Conservation (phyloP, 1,140 invertebrate species). For the Batillaria attramentaria region DNA sequence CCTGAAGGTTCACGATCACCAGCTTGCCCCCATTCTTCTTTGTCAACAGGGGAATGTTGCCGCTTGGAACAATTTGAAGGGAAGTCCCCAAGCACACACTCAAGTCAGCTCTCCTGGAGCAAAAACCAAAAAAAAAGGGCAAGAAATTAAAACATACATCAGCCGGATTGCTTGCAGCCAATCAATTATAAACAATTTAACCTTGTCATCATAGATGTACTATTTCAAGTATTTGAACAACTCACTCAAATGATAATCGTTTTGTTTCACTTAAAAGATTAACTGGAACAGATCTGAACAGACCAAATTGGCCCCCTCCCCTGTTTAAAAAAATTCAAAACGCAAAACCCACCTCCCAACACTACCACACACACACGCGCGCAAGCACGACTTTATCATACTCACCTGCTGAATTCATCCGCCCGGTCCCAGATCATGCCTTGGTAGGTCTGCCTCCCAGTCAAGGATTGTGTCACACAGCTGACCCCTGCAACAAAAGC, state of each 20-base stretch:
- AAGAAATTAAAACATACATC: too few species aligned
- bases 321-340: too few species aligned
- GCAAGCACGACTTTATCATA: too few species aligned
- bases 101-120: constrained; percentile 86
- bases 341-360: background rate
- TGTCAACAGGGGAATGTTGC: constrained; percentile 90
- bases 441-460: constrained; percentile 96
- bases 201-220: too few species aligned
- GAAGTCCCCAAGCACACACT: constrained; percentile 96
- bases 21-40: constrained; percentile 91
- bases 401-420: constrained; percentile 88
- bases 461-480: constrained; percentile 96
- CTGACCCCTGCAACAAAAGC: constrained; percentile 80
- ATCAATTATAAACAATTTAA: too few species aligned
- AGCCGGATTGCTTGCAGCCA: too few species aligned
- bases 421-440: constrained; percentile 90
- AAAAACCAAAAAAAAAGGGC: constrained; percentile 37
- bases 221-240: too few species aligned
- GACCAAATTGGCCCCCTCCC: too few species aligned
- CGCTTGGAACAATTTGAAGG: constrained; percentile 97
- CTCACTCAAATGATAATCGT: too few species aligned
- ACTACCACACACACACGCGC: background rate
- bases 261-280: too few species aligned
- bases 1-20: constrained; percentile 96
- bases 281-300: too few species aligned